These are phyloP conservation scores for Anguilla marmorata DNA, from an alignment of 2,797 vertebrate species.

Conservation along the genomic window DNA sequence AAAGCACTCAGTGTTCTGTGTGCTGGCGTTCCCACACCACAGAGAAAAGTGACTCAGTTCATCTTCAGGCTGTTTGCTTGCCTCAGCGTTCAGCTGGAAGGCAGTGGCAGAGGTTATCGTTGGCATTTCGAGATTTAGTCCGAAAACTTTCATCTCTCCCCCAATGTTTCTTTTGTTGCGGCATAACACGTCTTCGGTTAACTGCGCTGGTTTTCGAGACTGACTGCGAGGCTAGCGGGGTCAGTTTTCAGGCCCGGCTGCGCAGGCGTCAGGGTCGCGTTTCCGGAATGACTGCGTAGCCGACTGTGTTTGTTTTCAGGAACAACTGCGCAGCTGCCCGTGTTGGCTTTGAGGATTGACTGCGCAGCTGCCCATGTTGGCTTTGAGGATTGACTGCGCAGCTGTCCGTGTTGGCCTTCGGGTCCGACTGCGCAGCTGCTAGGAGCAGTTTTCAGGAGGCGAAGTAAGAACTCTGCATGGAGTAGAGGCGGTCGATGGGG, in stretches of 20 bases:
- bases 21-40: constrained; percentile 3
- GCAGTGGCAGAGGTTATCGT: constrained; percentile 27
- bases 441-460: constrained; percentile 78
- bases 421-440: not conserved
- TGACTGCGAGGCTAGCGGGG: not conserved
- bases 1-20: constrained; percentile 31
- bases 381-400: constrained; percentile 47
- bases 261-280: not conserved
- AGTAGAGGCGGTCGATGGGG: constrained; percentile 90
- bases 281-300: not conserved
- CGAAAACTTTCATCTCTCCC: not conserved
- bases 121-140: not conserved
- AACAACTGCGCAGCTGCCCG: too few relatives aligned
- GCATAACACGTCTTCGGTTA: constrained; percentile 46
- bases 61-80: constrained; percentile 27
- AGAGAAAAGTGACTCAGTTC: constrained; percentile 9
- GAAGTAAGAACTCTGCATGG: constrained; percentile 96
- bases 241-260: constrained; percentile 43
- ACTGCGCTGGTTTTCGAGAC: not conserved
- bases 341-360: constrained; percentile 12
- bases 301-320: not conserved
- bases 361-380: constrained; percentile 46
- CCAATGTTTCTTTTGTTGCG: constrained; percentile 14
- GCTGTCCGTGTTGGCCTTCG: not conserved
- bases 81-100: constrained; percentile 39